Evolutionary conservation across 2,888 invertebrate species (phyloP), one percentile per base, ranked within the genome.

Genomic region (Caenorhabditis macrosperma): DNA sequence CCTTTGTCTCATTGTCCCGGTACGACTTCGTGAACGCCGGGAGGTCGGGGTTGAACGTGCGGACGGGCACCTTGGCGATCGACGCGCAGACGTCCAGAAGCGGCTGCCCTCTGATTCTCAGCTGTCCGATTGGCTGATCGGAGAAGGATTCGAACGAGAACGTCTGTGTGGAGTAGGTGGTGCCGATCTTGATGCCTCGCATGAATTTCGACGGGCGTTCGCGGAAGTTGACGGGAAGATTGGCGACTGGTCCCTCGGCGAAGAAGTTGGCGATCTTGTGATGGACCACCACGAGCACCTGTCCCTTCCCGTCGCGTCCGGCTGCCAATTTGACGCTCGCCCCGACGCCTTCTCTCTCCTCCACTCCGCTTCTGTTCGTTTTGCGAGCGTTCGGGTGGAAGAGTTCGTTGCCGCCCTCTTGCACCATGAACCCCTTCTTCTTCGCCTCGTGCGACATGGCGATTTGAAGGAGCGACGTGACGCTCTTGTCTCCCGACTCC

Each of bases 261-360:
- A 69, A 69, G 50, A 69, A 69, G 1, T 52, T 17, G 6, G 26
- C 41, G 1, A n/a, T 38, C 17, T 69, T 69, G 30, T 52, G 52
- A 9, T 69, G 59, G 1, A 60, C 0, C 5, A 69, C 20, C 1
- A 69, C 1, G 10, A 50, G 59, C 4, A 38, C 59, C 0, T 46
- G 33, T 6, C 48, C 48, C 4, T 38, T 52, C 15, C 24, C 33
- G 0, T 38, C 4, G 0, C 1, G 7, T 50, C 68, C 68, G 0
- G 5, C 15, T 0, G 48, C 68, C 1, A 69, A 20, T 22, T 69
- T 69, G 2, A 68, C 22, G 1, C 48, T 35, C 2, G 68, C 59
- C 9, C 48, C 68, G 1, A 69, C 22, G 1, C 68, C 68, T 10
- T 35, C 9, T 35, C 48, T 33, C n/a, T 50, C 50, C 1, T 35